Conservation (phyloP, 2,113 vertebrate species). For the Bucco capensis region DNA sequence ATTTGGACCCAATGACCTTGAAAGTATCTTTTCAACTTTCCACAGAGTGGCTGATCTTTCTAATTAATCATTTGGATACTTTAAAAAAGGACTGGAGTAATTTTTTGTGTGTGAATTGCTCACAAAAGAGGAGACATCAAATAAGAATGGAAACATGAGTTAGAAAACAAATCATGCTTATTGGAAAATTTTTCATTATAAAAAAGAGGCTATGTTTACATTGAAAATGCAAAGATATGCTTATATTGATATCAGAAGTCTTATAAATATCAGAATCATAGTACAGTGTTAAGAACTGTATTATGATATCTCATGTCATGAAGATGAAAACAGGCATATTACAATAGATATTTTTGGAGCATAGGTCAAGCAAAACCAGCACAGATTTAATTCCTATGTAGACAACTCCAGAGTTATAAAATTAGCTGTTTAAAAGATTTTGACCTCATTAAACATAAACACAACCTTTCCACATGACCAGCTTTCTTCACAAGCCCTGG, state of each 20-base stretch:
- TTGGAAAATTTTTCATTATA: neutral
- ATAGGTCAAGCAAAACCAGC: neutral
- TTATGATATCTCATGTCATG: neutral
- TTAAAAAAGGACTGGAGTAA: neutral
- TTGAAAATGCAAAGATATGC: neutral
- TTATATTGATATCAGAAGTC: neutral
- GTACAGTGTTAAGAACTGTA: neutral
- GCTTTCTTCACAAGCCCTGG: constrained; percentile 27
- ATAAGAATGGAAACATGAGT: neutral
- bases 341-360: neutral
- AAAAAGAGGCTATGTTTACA: neutral
- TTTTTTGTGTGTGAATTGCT: neutral
- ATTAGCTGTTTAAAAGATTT: neutral
- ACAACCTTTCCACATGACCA: neutral
- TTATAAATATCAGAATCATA: neutral
- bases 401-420: neutral
- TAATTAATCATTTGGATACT: neutral
- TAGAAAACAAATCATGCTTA: neutral
- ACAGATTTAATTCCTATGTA: constrained; percentile 7
- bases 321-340: neutral
- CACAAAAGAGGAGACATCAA: neutral
- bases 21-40: neutral
- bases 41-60: neutral
- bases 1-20: neutral
- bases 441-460: constrained; percentile 6